Percentiles rank a stretch among this genome's conserved stretches.
Evolutionary conservation across 2,888 invertebrate species (phyloP).

Genomic region (Drosophila helvetica): DNA sequence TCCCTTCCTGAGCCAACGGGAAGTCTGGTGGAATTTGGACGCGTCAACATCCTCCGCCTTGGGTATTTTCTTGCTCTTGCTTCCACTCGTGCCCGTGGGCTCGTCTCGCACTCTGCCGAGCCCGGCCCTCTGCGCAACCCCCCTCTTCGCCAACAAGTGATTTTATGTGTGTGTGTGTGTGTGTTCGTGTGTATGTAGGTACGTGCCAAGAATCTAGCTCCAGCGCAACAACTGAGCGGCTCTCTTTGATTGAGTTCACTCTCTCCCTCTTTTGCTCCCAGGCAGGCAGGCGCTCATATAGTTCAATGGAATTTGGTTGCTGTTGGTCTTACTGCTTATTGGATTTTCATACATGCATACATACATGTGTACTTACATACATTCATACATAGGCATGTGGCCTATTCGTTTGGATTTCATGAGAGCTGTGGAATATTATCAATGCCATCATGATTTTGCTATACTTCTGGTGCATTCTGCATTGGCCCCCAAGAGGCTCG

Average conservation of each 20-base stretch:
- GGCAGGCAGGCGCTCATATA: conserved; percentile 19
- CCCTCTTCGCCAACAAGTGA: not conserved
- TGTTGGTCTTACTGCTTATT: conserved; percentile 24
- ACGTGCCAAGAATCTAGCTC: conserved; percentile 28
- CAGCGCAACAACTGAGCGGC: conserved; percentile 7
- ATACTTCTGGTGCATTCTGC: not conserved
- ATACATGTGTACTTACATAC: not conserved
- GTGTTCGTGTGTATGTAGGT: conserved; percentile 4
- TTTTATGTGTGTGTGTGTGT: not conserved
- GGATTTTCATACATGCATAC: conserved; percentile 19
- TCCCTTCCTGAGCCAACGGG: conserved; percentile 1
- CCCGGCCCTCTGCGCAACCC: conserved; percentile 9
- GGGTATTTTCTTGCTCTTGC: conserved; percentile 21
- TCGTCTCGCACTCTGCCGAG: conserved; percentile 56
- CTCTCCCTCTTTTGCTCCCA: not conserved
- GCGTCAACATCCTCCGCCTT: conserved; percentile 33
- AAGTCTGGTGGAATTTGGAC: conserved; percentile 23
- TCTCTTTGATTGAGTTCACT: not conserved
- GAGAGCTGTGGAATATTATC: not conserved
- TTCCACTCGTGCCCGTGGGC: conserved; percentile 59
- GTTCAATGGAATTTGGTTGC: conserved; percentile 49
- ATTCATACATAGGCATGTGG: not conserved
- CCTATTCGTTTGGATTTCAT: not conserved
- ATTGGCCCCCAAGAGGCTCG: not conserved
- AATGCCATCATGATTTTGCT: not conserved